Conservation (phyloP, 2,888 invertebrate genomes). For the Lasioglossum morio region DNA sequence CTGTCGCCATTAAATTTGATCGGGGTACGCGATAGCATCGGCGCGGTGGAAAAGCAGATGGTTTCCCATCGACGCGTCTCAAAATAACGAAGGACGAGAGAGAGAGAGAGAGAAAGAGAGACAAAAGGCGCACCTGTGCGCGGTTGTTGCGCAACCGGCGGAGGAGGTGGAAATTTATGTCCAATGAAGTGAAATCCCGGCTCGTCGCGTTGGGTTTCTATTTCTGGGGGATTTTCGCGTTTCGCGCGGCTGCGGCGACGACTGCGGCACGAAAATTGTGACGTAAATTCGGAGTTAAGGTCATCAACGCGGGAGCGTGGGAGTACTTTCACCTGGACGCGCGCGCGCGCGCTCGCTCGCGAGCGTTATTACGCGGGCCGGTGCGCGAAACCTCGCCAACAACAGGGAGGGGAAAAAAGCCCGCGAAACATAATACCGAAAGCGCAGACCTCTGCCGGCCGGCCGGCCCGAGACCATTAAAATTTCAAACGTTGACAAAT, state of each 20-base stretch:
- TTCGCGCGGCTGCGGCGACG: neutral
- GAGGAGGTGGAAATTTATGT: constrained; percentile 10
- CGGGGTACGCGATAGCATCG: constrained; percentile 16
- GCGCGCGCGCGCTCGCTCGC: neutral
- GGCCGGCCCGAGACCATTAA: constrained; percentile 44
- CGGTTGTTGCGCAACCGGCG: constrained; percentile 14
- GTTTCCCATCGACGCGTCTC: constrained; percentile 22
- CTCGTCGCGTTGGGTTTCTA: constrained; percentile 28
- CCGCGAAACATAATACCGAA: constrained; percentile 60
- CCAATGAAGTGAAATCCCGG: constrained; percentile 21
- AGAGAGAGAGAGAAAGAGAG: neutral
- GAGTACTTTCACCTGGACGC: constrained; percentile 68
- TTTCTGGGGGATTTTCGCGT: constrained; percentile 47
- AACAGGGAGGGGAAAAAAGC: constrained; percentile 31
- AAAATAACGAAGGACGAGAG: constrained; percentile 8
- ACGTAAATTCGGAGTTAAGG: constrained; percentile 65
- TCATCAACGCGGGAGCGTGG: constrained; percentile 63
- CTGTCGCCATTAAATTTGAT: constrained; percentile 24
- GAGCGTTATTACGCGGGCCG: constrained; percentile 54
- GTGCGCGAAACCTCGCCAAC: neutral
- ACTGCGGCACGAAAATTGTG: constrained; percentile 59
- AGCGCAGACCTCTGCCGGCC: constrained; percentile 33
- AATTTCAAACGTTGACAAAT: constrained; percentile 68
- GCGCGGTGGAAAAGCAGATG: constrained; percentile 15
- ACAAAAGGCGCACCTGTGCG: constrained; percentile 32